These are phyloP conservation scores for Pteropus rufus DNA, from an alignment of 2,797 vertebrate species.

Conservation along the genomic window DNA sequence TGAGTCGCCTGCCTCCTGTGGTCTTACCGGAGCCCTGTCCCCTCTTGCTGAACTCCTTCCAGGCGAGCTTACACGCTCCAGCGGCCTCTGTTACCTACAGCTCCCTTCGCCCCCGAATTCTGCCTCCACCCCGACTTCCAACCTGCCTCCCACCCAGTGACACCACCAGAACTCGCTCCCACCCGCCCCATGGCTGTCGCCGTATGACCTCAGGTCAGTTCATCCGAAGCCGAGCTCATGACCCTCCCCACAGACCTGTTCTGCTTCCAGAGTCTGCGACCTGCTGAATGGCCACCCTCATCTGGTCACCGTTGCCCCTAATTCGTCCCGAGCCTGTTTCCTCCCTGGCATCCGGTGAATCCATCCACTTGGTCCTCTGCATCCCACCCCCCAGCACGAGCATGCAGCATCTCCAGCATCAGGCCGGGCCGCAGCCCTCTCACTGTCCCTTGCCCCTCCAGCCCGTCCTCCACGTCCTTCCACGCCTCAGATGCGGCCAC, in stretches of 20 bases:
- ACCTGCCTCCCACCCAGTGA: neutral
- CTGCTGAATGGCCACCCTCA: rapidly evolving
- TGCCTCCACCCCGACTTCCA: rapidly evolving
- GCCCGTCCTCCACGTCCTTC: neutral
- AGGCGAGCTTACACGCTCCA: rapidly evolving
- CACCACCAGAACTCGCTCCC: rapidly evolving
- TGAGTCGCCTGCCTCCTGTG: neutral
- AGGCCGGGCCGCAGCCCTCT: neutral
- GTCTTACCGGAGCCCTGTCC: too few relatives aligned
- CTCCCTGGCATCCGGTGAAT: neutral
- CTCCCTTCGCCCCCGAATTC: rapidly evolving
- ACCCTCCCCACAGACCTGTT: too few relatives aligned
- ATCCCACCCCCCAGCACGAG: too few relatives aligned
- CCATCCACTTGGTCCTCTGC: neutral
- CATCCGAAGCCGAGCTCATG: rapidly evolving
- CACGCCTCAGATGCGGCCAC: neutral
- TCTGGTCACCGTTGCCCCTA: neutral
- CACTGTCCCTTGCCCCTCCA: too few relatives aligned
- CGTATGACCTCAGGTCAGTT: rapidly evolving
- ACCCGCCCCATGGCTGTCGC: rapidly evolving
- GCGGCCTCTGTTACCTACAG: rapidly evolving
- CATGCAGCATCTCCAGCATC: too few relatives aligned
- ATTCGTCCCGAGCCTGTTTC: rapidly evolving
- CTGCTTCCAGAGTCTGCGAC: neutral
- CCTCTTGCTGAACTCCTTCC: neutral